Evolutionary conservation across 2,888 invertebrate species (phyloP).

Genomic region (Meteorus cinctellus): DNA sequence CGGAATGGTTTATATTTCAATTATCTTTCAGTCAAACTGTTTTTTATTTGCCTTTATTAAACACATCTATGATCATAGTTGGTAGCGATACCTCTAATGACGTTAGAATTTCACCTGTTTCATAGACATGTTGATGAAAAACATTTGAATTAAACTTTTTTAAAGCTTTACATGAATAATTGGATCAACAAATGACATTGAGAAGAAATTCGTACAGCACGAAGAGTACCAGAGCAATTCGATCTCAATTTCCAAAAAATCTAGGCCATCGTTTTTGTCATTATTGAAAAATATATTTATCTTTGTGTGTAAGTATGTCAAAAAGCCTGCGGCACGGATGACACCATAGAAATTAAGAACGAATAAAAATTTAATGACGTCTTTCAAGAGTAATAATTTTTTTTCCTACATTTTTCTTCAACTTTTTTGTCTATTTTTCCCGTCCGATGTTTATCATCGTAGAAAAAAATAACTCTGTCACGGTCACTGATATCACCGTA

Average conservation of each 20-base stretch:
- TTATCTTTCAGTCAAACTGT: background rate
- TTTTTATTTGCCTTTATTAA: background rate
- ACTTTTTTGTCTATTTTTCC: slow-evolving; percentile 11
- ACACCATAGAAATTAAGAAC: background rate
- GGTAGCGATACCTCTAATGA: too few relatives aligned
- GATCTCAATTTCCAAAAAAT: too few relatives aligned
- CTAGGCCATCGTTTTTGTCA: background rate
- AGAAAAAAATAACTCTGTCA: slow-evolving; percentile 15
- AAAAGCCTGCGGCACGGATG: background rate
- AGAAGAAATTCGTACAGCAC: too few relatives aligned
- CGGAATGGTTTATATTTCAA: background rate
- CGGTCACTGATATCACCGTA: slow-evolving; percentile 10
- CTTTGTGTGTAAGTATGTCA: slow-evolving; percentile 3
- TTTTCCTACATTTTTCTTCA: background rate
- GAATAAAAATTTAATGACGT: slow-evolving; percentile 35
- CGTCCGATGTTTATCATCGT: background rate
- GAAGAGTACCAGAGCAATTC: too few relatives aligned
- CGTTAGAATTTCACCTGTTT: too few relatives aligned
- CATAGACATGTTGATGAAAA: too few relatives aligned
- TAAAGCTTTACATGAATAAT: too few relatives aligned
- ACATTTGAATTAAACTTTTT: too few relatives aligned
- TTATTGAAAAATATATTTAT: slow-evolving; percentile 24
- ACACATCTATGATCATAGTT: too few relatives aligned
- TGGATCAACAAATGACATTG: too few relatives aligned
- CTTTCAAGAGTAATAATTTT: slow-evolving; percentile 36